Conservation (phyloP, 1,140 invertebrate genomes). For the Trichogramma pretiosum region DNA sequence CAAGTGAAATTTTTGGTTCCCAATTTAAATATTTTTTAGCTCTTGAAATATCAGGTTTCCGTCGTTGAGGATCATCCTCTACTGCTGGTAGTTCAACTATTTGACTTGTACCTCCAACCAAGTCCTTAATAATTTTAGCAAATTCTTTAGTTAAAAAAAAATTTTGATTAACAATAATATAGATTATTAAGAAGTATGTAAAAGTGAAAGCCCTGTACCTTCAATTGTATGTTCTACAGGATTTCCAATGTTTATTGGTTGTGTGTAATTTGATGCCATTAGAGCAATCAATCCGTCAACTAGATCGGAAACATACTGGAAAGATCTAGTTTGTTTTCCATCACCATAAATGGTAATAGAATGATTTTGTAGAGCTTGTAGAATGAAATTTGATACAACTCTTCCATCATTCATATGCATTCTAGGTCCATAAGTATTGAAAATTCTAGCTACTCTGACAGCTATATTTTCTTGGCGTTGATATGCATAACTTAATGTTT, state of each 20-base stretch:
- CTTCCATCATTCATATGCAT: constrained; percentile 99
- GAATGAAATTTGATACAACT: constrained; percentile 97
- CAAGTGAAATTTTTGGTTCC: constrained; percentile 85
- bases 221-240: constrained; percentile 95
- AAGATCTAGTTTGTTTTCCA: constrained; percentile 93
- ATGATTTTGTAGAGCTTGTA: constrained; percentile 91
- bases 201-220: constrained; percentile 49
- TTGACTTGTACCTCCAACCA: constrained; percentile 76
- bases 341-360: constrained; percentile 95
- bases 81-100: constrained; percentile 75
- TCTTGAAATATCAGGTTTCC: constrained; percentile 85
- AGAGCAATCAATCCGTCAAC: constrained; percentile 88
- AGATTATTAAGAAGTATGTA: too few species aligned
- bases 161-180: background rate
- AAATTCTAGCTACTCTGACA: constrained; percentile 93
- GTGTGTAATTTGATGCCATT: constrained; percentile 90
- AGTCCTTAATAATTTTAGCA: constrained; percentile 81
- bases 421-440: constrained; percentile 98
- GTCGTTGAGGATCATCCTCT: constrained; percentile 90
- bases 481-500: constrained; percentile 95
- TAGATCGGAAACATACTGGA: constrained; percentile 96
- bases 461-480: constrained; percentile 91
- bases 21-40: constrained; percentile 82
- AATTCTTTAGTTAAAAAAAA: constrained; percentile 64
- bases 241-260: constrained; percentile 95